These are phyloP conservation scores for Zygaena filipendulae DNA, from an alignment of 2,888 invertebrate species.

Conservation along the genomic window DNA sequence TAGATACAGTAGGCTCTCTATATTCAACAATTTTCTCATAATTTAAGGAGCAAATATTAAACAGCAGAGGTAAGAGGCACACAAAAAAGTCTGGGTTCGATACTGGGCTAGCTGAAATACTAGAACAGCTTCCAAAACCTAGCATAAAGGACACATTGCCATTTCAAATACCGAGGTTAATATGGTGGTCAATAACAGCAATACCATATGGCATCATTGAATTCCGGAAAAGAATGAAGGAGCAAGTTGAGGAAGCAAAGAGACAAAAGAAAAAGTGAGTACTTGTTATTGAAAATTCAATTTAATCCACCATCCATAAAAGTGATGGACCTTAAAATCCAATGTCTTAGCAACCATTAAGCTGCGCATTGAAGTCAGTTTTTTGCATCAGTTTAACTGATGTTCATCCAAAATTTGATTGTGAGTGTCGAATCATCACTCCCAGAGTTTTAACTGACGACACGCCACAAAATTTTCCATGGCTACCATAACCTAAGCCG, in stretches of 20 bases:
- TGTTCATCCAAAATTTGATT: too few species aligned
- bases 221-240: conserved; percentile 37
- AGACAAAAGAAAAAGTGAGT: conserved; percentile 70
- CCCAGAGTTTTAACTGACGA: too few species aligned
- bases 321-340: too few species aligned
- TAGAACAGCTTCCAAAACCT: conserved; percentile 77
- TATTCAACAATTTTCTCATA: too few species aligned
- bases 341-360: too few species aligned
- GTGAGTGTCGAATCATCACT: too few species aligned
- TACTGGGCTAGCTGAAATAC: conserved; percentile 71
- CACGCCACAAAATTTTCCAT: too few species aligned
- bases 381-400: too few species aligned
- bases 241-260: conserved; percentile 67
- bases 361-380: too few species aligned
- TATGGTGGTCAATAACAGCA: conserved; percentile 71
- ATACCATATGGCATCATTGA: conserved; percentile 59
- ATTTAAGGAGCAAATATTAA: conserved; percentile 81
- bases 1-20: too few species aligned
- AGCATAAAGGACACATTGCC: conserved; percentile 83
- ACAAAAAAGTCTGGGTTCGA: conserved; percentile 71
- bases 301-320: too few species aligned
- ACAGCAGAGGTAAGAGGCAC: conserved; percentile 73
- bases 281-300: conserved; percentile 1
- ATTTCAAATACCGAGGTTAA: conserved; percentile 80
- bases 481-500: too few species aligned